phyloP scores from a whole-genome alignment of 2,797 vertebrate genomes.

The Chromis chromis region DNA sequence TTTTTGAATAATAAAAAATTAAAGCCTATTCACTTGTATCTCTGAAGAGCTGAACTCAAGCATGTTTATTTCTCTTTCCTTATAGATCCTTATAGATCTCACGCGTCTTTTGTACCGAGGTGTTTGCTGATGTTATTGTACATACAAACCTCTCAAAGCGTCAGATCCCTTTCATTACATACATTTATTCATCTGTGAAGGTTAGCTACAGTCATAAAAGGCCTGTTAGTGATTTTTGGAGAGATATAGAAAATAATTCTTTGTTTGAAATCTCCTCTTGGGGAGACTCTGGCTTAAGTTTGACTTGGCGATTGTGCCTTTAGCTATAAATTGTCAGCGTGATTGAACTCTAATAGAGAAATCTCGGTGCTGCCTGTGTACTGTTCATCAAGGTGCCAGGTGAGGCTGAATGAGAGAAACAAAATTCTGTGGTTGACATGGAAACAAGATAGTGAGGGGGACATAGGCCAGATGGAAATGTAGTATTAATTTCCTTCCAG shows the following conservation, averaged over 20 bases:
- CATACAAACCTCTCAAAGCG: slow-evolving; percentile 20
- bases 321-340: slow-evolving; percentile 41
- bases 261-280: slow-evolving; percentile 16
- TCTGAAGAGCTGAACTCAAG: neutral
- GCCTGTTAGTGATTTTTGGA: slow-evolving; percentile 17
- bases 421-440: slow-evolving; percentile 77
- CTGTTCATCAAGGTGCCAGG: slow-evolving; percentile 70
- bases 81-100: too few species aligned
- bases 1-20: slow-evolving; percentile 6
- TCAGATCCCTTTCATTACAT: slow-evolving; percentile 20
- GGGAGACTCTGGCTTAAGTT: slow-evolving; percentile 23
- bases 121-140: slow-evolving; percentile 7
- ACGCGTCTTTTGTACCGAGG: neutral
- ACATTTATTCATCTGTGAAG: slow-evolving; percentile 8
- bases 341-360: slow-evolving; percentile 71
- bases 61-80: neutral
- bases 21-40: neutral
- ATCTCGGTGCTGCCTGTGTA: slow-evolving; percentile 65
- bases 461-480: slow-evolving; percentile 74
- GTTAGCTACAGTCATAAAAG: slow-evolving; percentile 25
- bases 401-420: slow-evolving; percentile 67
- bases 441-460: slow-evolving; percentile 75
- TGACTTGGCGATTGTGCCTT: slow-evolving; percentile 44
- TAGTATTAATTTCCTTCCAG: slow-evolving; percentile 72
- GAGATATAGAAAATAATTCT: neutral